phyloP scores from a whole-genome alignment of 2,113 vertebrate genomes.

The Cariama cristata region DNA sequence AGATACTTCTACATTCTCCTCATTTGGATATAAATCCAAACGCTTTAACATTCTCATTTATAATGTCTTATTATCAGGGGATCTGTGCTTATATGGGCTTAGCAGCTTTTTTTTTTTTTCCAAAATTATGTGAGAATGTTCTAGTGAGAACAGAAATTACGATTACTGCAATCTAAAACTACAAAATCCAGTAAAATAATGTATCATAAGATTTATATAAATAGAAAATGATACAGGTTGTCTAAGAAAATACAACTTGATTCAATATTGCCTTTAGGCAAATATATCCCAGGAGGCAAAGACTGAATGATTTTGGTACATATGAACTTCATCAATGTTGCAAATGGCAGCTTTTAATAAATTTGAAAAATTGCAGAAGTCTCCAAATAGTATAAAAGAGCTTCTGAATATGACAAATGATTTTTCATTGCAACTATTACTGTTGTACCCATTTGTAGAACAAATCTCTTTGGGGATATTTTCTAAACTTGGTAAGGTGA shows the following conservation, averaged over 20 bases:
- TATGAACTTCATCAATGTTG: constrained; percentile 45
- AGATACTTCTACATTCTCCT: not conserved
- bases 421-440: constrained; percentile 42
- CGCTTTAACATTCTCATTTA: not conserved
- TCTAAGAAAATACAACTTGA: not conserved
- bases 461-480: constrained; percentile 48
- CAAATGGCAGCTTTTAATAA: constrained; percentile 70
- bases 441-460: constrained; percentile 32
- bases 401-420: constrained; percentile 69
- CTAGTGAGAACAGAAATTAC: not conserved
- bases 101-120: not conserved
- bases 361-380: constrained; percentile 62
- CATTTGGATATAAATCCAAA: not conserved
- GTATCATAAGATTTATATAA: not conserved
- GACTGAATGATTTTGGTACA: constrained; percentile 42
- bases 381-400: constrained; percentile 43
- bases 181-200: not conserved
- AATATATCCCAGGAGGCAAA: not conserved
- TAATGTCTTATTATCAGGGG: not conserved
- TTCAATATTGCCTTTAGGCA: not conserved
- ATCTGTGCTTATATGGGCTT: not conserved
- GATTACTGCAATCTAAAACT: not conserved
- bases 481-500: constrained; percentile 30
- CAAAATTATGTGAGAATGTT: not conserved
- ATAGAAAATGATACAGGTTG: not conserved